Evolutionary conservation across 1,140 invertebrate genomes (phyloP).

Genomic region (Drosophila parabipectinata): DNA sequence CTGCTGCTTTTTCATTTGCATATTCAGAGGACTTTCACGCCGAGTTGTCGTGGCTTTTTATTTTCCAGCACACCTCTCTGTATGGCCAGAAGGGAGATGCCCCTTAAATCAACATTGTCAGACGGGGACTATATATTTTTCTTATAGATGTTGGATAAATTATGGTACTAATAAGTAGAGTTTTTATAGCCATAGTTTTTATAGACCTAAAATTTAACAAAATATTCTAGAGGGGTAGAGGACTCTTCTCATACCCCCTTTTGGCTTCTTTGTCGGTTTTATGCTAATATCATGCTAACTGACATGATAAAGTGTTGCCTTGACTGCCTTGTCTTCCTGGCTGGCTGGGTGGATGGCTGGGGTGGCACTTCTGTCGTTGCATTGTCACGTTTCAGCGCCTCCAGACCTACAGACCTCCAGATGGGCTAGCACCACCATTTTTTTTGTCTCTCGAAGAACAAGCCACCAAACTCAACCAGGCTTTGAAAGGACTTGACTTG

Average conservation of each 20-base stretch:
- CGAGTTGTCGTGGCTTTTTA: conserved; percentile 57
- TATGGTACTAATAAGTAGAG: not conserved
- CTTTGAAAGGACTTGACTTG: conserved; percentile 52
- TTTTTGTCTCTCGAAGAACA: not conserved
- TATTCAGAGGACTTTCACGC: conserved; percentile 63
- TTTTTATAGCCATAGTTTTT: no score
- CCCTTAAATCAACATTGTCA: conserved; percentile 28
- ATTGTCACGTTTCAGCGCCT: conserved; percentile 71
- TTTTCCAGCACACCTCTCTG: conserved; percentile 30
- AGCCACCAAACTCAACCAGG: conserved; percentile 42
- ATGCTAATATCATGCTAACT: conserved; percentile 67
- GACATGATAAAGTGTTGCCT: conserved; percentile 80
- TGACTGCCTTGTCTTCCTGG: conserved; percentile 48
- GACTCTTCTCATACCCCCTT: not conserved
- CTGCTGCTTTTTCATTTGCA: conserved; percentile 74
- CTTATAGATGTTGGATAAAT: not conserved
- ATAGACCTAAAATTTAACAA: conserved; percentile 31
- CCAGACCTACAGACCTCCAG: not conserved
- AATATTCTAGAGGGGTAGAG: conserved; percentile 12
- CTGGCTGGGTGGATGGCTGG: conserved; percentile 15
- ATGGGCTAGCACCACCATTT: no score
- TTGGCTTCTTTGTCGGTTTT: conserved; percentile 29
- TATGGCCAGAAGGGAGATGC: conserved; percentile 27
- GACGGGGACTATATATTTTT: not conserved
- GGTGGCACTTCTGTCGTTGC: not conserved